Evolutionary conservation across 2,113 vertebrate genomes (phyloP).

Genomic region (Vidua macroura): DNA sequence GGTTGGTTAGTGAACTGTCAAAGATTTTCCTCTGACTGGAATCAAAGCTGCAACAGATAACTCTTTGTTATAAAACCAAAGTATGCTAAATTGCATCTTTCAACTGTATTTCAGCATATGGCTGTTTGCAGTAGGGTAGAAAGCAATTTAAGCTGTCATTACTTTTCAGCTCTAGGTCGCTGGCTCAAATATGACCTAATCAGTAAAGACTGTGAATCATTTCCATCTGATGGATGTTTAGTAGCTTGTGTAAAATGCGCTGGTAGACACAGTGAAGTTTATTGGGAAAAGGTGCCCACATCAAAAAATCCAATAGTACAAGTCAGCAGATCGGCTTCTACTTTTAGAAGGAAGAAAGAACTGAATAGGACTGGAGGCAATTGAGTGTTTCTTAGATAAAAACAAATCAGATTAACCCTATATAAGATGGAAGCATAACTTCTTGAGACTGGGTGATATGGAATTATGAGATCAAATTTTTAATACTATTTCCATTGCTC

Average conservation of each 20-base stretch:
- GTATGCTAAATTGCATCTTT: neutral
- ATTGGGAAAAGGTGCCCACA: conserved; percentile 13
- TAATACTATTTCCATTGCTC: neutral
- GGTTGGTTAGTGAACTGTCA: neutral
- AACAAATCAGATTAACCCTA: neutral
- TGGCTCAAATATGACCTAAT: conserved; percentile 47
- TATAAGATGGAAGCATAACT: neutral
- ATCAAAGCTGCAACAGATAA: conserved; percentile 23
- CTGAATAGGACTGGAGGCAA: neutral
- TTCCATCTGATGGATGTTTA: conserved; percentile 34
- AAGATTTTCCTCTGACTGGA: neutral
- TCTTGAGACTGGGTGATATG: neutral
- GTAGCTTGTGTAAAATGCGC: conserved; percentile 4
- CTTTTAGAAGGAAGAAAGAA: conserved; percentile 13
- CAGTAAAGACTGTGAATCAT: conserved; percentile 37
- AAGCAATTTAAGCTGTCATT: conserved; percentile 39
- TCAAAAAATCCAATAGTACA: conserved; percentile 30
- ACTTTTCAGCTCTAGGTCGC: conserved; percentile 30
- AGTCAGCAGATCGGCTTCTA: neutral
- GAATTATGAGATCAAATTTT: neutral
- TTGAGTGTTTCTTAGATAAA: neutral
- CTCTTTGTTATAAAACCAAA: neutral
- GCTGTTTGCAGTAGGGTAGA: neutral
- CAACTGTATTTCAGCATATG: neutral
- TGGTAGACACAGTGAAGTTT: conserved; percentile 20